Conservation (phyloP, 2,113 vertebrate genomes). For the Podilymbus podiceps region DNA sequence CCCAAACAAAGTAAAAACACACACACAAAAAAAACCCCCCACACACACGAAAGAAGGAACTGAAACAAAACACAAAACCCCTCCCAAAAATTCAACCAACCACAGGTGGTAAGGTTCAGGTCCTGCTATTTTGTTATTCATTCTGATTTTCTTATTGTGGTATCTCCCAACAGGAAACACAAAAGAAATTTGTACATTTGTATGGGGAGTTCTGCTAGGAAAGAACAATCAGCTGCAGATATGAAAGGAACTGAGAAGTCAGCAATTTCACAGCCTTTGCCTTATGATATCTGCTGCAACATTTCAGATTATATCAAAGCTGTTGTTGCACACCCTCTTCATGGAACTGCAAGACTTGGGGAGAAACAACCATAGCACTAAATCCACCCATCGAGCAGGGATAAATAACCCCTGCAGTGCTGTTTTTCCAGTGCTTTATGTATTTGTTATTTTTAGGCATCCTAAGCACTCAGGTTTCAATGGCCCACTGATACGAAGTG, state of each 20-base stretch:
- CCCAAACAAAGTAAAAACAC: no score
- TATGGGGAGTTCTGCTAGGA: not conserved
- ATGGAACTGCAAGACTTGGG: not conserved
- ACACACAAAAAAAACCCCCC: not conserved
- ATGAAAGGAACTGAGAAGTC: conserved; percentile 26
- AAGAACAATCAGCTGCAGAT: conserved; percentile 30
- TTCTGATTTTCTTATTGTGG: not conserved
- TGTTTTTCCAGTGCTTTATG: not conserved
- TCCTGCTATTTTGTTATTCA: not conserved
- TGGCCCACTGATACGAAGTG: not conserved
- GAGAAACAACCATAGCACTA: not conserved
- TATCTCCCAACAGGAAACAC: not conserved
- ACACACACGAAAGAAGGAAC: not conserved
- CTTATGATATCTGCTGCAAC: not conserved
- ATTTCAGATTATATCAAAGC: not conserved
- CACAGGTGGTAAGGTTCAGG: not conserved
- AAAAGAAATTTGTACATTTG: not conserved
- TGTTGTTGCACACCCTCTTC: accelerated
- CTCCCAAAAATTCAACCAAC: not conserved
- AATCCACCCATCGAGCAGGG: not conserved
- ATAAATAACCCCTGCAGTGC: accelerated
- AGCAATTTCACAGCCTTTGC: conserved; percentile 33
- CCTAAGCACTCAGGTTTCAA: not conserved
- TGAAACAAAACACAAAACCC: not conserved
- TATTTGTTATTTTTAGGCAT: not conserved